Conservation (phyloP, 2,888 invertebrate species). For the Tridacna gigas region DNA sequence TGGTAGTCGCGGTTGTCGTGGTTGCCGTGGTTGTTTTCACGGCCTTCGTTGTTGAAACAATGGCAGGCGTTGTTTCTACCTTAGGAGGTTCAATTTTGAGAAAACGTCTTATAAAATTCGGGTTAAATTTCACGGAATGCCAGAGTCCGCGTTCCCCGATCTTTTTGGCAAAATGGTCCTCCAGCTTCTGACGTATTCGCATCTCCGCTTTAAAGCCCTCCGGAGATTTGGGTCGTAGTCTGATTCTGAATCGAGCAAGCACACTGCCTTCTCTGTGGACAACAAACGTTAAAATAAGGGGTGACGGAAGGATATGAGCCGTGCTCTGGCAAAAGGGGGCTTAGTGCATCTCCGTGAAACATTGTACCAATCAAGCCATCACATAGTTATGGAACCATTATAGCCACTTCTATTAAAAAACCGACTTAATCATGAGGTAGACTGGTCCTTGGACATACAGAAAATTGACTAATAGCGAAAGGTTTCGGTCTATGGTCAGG, state of each 20-base stretch:
- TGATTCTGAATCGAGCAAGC: conserved; percentile 47
- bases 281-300: too few species aligned
- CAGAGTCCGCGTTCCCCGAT: conserved; percentile 50
- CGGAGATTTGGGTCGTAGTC: conserved; percentile 31
- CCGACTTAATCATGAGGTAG: too few species aligned
- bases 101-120: conserved; percentile 35
- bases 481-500: too few species aligned
- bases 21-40: conserved; percentile 6
- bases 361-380: too few species aligned
- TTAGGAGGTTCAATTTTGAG: conserved; percentile 31
- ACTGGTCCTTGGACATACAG: too few species aligned
- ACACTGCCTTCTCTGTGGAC: conserved; percentile 48
- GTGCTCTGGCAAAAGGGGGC: too few species aligned
- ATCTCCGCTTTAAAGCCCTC: conserved; percentile 41
- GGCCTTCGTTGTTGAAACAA: background rate
- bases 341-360: too few species aligned
- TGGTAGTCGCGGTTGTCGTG: conserved; percentile 6
- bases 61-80: conserved; percentile 23
- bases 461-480: too few species aligned
- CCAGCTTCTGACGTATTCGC: conserved; percentile 35
- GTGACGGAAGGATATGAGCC: too few species aligned
- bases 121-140: conserved; percentile 49
- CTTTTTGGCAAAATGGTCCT: conserved; percentile 48
- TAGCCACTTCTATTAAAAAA: too few species aligned
- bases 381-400: too few species aligned